Conservation (phyloP, 2,797 vertebrate genomes). For the Vireo griseus region DNA sequence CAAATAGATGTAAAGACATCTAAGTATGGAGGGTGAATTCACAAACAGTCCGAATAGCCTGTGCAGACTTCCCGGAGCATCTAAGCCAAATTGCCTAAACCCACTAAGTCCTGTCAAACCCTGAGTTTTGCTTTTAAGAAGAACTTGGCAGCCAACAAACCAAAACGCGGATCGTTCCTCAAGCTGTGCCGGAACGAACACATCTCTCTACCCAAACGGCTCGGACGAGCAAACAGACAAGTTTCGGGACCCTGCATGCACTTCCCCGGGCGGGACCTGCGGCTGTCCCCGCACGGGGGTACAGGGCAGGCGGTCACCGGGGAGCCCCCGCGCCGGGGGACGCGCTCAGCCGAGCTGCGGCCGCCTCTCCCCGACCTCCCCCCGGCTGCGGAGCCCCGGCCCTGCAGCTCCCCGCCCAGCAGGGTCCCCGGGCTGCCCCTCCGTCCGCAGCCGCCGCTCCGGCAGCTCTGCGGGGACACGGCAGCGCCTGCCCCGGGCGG, state of each 20-base stretch:
- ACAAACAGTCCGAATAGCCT: not conserved
- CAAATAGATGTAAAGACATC: not conserved
- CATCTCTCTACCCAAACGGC: not conserved
- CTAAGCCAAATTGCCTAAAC: not conserved
- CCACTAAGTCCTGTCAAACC: not conserved
- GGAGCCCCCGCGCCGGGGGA: not conserved
- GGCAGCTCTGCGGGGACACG: not conserved
- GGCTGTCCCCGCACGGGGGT: not conserved
- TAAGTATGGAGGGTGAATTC: accelerated
- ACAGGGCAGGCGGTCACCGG: not conserved
- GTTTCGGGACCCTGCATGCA: not conserved
- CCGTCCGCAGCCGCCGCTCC: not conserved
- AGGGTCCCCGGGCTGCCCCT: not conserved
- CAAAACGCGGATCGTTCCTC: not conserved
- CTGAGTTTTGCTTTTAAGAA: not conserved
- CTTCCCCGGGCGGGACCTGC: not conserved
- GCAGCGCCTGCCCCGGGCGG: not conserved
- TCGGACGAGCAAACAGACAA: not conserved
- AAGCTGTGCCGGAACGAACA: not conserved
- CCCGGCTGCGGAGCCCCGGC: not conserved
- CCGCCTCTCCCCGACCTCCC: not conserved
- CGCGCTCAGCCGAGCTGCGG: not conserved
- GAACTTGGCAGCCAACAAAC: not conserved
- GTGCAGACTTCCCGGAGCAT: not conserved
- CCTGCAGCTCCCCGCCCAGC: not conserved